These are phyloP conservation scores for Rhinogobio ventralis DNA, from an alignment of 2,797 vertebrate species.

Conservation along the genomic window DNA sequence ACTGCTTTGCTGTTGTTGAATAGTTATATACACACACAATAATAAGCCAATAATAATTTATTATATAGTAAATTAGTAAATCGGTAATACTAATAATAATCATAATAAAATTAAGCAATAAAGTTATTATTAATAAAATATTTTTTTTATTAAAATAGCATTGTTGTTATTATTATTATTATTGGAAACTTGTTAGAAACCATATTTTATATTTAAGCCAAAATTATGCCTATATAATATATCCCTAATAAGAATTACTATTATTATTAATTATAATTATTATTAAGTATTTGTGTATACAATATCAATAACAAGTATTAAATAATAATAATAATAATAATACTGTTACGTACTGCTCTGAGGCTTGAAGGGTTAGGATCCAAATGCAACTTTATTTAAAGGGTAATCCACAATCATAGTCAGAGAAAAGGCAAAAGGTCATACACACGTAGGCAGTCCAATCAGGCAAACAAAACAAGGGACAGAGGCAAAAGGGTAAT, in stretches of 20 bases:
- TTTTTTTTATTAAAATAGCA: neutral
- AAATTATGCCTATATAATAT: too few relatives aligned
- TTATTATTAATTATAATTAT: neutral
- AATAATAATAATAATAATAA: too few relatives aligned
- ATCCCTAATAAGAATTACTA: neutral
- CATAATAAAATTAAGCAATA: neutral
- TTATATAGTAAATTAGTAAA: neutral
- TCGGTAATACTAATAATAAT: neutral
- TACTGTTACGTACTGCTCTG: too few relatives aligned
- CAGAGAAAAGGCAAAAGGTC: too few relatives aligned
- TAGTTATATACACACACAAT: neutral
- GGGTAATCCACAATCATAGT: too few relatives aligned
- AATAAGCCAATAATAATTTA: neutral
- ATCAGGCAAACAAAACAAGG: too few relatives aligned
- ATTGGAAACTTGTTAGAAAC: neutral
- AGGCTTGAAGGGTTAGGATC: too few relatives aligned
- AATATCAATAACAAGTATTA: neutral
- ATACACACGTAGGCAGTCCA: too few relatives aligned
- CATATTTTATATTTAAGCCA: neutral
- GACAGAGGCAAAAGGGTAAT: too few relatives aligned
- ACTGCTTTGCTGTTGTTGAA: neutral
- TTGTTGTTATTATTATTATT: neutral
- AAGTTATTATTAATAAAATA: neutral
- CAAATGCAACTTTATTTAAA: too few relatives aligned
- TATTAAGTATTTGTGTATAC: neutral